Percentiles rank a stretch among this genome's conserved stretches.
Conservation (phyloP, 1,140 invertebrate genomes). For the Papilio machaon region DNA sequence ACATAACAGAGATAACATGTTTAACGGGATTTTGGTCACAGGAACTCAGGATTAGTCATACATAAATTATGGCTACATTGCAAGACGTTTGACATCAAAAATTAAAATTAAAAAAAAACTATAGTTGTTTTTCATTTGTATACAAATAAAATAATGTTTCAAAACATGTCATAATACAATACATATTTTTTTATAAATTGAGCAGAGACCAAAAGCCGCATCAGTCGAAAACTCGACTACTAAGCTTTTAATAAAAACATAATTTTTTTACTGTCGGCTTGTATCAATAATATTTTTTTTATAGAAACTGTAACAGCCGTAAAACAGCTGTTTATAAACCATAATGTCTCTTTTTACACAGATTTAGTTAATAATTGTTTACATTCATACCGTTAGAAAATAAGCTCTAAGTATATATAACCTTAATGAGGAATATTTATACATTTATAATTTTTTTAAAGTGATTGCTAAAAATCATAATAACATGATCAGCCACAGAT, state of each 20-base stretch:
- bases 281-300: not conserved
- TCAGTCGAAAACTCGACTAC: not conserved
- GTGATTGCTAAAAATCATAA: not conserved
- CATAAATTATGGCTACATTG: not conserved
- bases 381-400: not conserved
- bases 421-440: not conserved
- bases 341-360: not conserved
- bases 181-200: constrained; percentile 12
- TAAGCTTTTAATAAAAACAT: not conserved
- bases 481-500: not conserved
- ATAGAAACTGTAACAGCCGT: not conserved
- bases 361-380: not conserved
- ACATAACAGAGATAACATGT: too few relatives aligned
- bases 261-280: not conserved
- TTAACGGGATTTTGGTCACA: too few relatives aligned
- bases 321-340: not conserved
- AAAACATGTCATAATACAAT: not conserved
- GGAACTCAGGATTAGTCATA: too few relatives aligned
- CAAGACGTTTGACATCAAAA: constrained; percentile 17
- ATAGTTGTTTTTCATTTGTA: not conserved
- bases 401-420: not conserved
- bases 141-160: constrained; percentile 12
- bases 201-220: constrained; percentile 19
- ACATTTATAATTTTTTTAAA: not conserved
- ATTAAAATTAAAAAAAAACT: not conserved